Evolutionary conservation across 2,888 invertebrate genomes (phyloP).

Genomic region (Oxycera nigricornis): DNA sequence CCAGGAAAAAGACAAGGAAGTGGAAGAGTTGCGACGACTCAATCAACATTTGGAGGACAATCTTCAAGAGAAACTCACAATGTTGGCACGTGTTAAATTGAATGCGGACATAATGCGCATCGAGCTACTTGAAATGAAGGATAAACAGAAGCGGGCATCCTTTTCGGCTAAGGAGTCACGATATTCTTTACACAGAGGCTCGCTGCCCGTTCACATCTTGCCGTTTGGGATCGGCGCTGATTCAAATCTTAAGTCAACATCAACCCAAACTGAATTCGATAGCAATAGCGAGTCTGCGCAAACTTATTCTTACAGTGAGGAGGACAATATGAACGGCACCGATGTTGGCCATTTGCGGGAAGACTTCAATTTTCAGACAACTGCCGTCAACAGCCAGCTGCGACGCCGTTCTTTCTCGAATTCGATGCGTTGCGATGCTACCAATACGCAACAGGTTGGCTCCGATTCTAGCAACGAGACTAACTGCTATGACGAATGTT

Average conservation of each 20-base stretch:
- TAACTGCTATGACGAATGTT: background rate
- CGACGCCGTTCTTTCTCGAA: constrained; percentile 10
- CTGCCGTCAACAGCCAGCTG: background rate
- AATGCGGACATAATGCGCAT: constrained; percentile 38
- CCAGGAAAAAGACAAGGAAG: constrained; percentile 34
- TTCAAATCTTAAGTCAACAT: background rate
- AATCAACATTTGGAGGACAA: constrained; percentile 39
- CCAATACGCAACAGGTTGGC: background rate
- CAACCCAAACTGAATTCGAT: constrained; percentile 22
- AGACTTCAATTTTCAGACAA: background rate
- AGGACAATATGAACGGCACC: background rate
- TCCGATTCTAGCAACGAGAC: background rate
- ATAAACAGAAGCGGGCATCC: constrained; percentile 13
- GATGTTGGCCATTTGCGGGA: background rate
- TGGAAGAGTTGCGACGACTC: constrained; percentile 22
- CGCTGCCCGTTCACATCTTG: background rate
- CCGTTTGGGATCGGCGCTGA: background rate
- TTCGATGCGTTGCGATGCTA: background rate
- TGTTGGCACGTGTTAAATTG: constrained; percentile 19
- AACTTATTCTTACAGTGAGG: no score
- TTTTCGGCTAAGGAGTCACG: background rate
- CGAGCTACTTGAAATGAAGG: constrained; percentile 37
- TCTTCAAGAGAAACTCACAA: constrained; percentile 38
- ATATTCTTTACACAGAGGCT: background rate
- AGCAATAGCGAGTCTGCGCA: background rate